These are phyloP conservation scores for Argyrosomus regius DNA, from an alignment of 2,797 vertebrate species.

Conservation along the genomic window DNA sequence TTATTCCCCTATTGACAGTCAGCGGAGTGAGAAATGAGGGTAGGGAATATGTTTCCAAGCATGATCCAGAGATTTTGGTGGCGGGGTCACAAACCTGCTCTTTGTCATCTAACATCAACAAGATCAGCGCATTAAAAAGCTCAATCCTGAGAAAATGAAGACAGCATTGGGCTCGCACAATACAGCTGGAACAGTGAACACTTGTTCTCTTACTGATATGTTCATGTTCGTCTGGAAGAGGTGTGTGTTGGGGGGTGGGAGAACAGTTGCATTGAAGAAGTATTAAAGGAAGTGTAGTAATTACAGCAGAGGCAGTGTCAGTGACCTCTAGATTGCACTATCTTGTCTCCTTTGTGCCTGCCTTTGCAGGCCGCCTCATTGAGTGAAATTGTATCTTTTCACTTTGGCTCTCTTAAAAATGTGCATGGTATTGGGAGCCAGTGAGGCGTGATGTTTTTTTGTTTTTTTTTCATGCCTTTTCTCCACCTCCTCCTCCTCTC, in stretches of 20 bases:
- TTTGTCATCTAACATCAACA: constrained; percentile 63
- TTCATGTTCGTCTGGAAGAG: constrained; percentile 59
- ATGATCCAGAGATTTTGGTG: constrained; percentile 27
- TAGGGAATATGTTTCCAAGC: constrained; percentile 55
- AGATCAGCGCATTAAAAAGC: constrained; percentile 60
- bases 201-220: constrained; percentile 74
- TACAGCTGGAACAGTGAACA: constrained; percentile 46
- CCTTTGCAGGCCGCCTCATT: constrained; percentile 83
- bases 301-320: constrained; percentile 93
- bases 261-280: constrained; percentile 77
- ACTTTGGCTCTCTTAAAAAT: constrained; percentile 89
- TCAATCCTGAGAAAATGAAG: constrained; percentile 59
- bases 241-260: constrained; percentile 51
- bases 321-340: constrained; percentile 96
- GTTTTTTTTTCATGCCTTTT: constrained; percentile 59
- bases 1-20: constrained; percentile 54
- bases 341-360: constrained; percentile 96
- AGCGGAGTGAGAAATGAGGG: constrained; percentile 58
- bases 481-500: constrained; percentile 48
- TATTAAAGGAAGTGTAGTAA: constrained; percentile 96
- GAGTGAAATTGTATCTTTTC: constrained; percentile 94
- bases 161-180: constrained; percentile 61
- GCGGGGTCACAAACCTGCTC: constrained; percentile 62
- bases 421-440: constrained; percentile 92
- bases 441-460: constrained; percentile 90